Base-by-base conservation (phyloP, 2,797 vertebrate species). In the Cottoperca gobio region DNA sequence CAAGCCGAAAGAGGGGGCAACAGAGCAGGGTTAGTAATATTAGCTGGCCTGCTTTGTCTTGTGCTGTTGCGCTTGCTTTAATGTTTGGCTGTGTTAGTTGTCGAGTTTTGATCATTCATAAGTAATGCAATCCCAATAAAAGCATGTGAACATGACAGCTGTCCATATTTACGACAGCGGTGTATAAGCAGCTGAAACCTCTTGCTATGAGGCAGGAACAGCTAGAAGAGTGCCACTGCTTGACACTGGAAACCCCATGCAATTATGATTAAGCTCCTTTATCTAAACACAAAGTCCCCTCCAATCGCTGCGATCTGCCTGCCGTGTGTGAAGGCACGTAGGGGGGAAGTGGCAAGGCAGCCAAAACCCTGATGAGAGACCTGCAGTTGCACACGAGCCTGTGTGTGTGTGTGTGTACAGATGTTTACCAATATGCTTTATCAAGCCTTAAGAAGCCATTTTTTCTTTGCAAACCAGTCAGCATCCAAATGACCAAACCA, bases 231-330 rank as follows among this genome's bases (percentile, higher is more conserved):
- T 0, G 40, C 59, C 79, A 59, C 63, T 53, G 66, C 77, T 26
- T 79, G 80, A 86, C 76, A 66, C 78, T 69, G 76, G 62, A 84
- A 81, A 85, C 59, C 69, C 43, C 53, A 48, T 59, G 24, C 82
- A 85, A 88, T 87, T 86, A 88, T 70, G 77, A 88, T 88, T 83
- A 86, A 67, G 71, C 81, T 77, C 12, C 73, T 86, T 90, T 85
- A 88, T 87, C 84, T 89, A 86, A 91, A 92, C 88, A 90, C 84
- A 84, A 91, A 91, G 88, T 86, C 53, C 66, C 79, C 75, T 83
- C 60, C 76, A 79, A 90, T 88, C 81, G 10, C 74, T 70, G 69
- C 54, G 53, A 92, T 92, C 92, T 91, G 78, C 67, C 50, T 50
- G 50, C 69, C 69, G 79, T 90, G 92, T 84, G 78, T 78, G 57